Percentiles rank a stretch among this genome's conserved stretches.
Evolutionary conservation across 2,888 invertebrate genomes (phyloP).

Genomic region (Ophioninae sp.): DNA sequence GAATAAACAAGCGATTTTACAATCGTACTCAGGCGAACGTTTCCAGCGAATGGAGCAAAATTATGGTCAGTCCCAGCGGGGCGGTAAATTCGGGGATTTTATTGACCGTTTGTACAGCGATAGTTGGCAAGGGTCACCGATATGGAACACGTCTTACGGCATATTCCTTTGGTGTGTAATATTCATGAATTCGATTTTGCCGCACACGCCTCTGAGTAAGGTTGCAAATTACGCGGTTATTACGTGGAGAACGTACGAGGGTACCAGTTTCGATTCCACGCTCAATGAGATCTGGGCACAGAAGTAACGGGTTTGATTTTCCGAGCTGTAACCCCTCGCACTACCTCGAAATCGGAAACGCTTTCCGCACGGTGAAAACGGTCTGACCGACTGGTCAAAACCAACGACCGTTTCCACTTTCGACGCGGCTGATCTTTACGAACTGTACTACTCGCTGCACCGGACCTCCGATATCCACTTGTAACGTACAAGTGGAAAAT

Average conservation of each 20-base stretch:
- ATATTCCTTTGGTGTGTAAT: slow-evolving; percentile 10
- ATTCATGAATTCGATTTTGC: slow-evolving; percentile 18
- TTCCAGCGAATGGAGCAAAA: neutral
- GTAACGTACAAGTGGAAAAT: too few relatives aligned
- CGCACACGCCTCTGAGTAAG: slow-evolving; percentile 40
- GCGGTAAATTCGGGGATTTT: slow-evolving; percentile 16
- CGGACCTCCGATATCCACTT: too few relatives aligned
- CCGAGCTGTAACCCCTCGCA: slow-evolving; percentile 6
- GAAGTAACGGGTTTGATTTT: slow-evolving; percentile 40
- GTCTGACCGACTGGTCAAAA: slow-evolving; percentile 15
- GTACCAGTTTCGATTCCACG: slow-evolving; percentile 19
- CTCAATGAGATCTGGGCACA: slow-evolving; percentile 1
- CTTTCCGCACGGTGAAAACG: slow-evolving; percentile 19
- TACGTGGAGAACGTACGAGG: slow-evolving; percentile 21
- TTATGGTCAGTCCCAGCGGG: neutral
- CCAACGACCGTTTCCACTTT: slow-evolving; percentile 45
- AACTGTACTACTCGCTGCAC: slow-evolving; percentile 37
- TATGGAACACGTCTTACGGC: slow-evolving; percentile 3
- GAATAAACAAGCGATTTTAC: neutral
- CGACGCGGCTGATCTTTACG: slow-evolving; percentile 45
- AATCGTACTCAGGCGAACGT: neutral
- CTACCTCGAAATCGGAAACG: slow-evolving; percentile 43
- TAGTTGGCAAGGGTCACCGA: neutral
- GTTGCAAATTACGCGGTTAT: slow-evolving; percentile 63
- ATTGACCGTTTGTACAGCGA: neutral